Percentiles rank a stretch among this genome's conserved stretches.
Evolutionary conservation across 2,113 vertebrate species (phyloP).

Genomic region (Tragulus kanchil): DNA sequence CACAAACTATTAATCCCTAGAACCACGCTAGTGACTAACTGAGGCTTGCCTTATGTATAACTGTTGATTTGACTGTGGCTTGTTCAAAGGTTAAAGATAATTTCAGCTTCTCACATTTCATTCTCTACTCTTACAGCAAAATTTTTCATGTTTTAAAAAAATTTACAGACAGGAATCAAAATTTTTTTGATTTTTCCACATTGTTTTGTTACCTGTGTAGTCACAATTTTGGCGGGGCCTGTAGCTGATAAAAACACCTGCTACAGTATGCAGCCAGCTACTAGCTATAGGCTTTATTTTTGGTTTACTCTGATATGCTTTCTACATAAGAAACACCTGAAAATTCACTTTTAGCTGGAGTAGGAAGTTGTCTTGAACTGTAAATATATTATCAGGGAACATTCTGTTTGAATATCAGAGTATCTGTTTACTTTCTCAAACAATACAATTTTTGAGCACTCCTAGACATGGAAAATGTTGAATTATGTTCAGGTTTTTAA

Average conservation of each 20-base stretch:
- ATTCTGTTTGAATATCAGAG: not conserved
- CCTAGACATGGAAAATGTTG: slow-evolving; percentile 26
- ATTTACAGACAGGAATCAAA: slow-evolving; percentile 20
- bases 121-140: slow-evolving; percentile 12
- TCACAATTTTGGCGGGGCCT: not conserved
- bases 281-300: not conserved
- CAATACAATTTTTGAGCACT: not conserved
- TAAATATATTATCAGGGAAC: not conserved
- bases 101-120: slow-evolving; percentile 51
- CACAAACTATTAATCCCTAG: slow-evolving; percentile 56
- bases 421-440: slow-evolving; percentile 48
- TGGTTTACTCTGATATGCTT: not conserved
- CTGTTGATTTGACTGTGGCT: not conserved
- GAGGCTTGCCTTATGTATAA: not conserved
- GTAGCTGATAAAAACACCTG: not conserved
- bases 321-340: not conserved
- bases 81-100: slow-evolving; percentile 41
- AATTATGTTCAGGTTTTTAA: slow-evolving; percentile 55
- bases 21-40: not conserved
- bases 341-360: not conserved
- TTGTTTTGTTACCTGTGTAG: not conserved
- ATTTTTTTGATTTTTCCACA: slow-evolving; percentile 3
- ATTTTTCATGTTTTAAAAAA: not conserved
- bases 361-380: not conserved
- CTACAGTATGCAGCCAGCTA: not conserved